Evolutionary conservation across 2,888 invertebrate species (phyloP).

Genomic region (Zygogramma bicolorata): DNA sequence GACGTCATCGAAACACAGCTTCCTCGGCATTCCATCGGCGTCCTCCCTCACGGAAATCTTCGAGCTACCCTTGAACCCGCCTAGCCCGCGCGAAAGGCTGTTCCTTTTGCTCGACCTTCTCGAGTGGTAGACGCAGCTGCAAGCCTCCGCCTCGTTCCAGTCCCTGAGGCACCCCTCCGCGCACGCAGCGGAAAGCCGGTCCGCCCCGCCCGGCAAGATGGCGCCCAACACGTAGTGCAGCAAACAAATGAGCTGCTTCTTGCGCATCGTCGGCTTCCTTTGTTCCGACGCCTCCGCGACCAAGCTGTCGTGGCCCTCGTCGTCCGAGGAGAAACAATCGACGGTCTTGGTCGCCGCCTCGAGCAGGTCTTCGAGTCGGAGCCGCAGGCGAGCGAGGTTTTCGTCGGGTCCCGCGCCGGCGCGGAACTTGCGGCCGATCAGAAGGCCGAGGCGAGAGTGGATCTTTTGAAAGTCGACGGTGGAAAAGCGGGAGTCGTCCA

Average conservation of each 20-base stretch:
- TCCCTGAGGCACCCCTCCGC: constrained; percentile 65
- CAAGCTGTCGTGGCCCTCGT: constrained; percentile 66
- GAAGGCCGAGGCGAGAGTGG: constrained; percentile 75
- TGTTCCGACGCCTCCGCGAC: background rate
- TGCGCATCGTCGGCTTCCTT: constrained; percentile 63
- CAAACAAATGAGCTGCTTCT: constrained; percentile 68
- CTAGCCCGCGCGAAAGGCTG: constrained; percentile 71
- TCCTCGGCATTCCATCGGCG: constrained; percentile 59
- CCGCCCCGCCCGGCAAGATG: constrained; percentile 58
- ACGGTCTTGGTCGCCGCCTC: constrained; percentile 56
- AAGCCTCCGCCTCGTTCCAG: constrained; percentile 72
- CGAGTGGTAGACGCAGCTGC: constrained; percentile 75
- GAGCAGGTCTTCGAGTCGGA: constrained; percentile 46
- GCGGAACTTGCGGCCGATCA: constrained; percentile 72
- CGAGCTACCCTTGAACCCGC: constrained; percentile 60
- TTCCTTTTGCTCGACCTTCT: constrained; percentile 70
- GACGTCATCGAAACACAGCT: constrained; percentile 69
- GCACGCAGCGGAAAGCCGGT: no score
- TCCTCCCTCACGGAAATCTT: constrained; percentile 48
- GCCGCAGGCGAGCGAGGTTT: constrained; percentile 34
- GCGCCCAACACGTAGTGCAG: constrained; percentile 62
- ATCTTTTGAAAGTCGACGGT: constrained; percentile 74
- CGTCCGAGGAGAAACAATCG: constrained; percentile 72
- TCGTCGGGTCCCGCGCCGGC: constrained; percentile 61
- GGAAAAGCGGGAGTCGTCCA: constrained; percentile 75